phyloP scores from a whole-genome alignment of 37 sponge, comb jelly and placozoan species.

The Chondrilla cf. caribensis region DNA sequence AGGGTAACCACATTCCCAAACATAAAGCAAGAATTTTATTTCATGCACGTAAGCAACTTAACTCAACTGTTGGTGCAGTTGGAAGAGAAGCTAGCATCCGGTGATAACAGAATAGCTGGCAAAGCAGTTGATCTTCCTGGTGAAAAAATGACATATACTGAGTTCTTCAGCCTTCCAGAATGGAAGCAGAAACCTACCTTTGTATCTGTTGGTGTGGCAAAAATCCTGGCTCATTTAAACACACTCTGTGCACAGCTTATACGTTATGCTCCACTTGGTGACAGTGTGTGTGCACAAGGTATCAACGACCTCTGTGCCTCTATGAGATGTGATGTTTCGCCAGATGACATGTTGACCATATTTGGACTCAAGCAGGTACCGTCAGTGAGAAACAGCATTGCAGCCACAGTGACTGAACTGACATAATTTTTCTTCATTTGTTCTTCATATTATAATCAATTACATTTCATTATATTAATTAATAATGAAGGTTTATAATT shows the following conservation, averaged over 20 bases:
- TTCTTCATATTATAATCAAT: no score
- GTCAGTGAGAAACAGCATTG: no score
- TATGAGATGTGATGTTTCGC: no score
- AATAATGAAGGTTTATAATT: no score
- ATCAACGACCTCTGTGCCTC: background rate
- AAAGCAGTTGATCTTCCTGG: conserved; percentile 42
- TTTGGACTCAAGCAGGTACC: no score
- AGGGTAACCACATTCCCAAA: conserved; percentile 37
- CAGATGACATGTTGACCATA: no score
- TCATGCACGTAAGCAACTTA: conserved; percentile 42
- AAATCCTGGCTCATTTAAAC: conserved; percentile 31
- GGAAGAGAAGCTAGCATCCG: conserved; percentile 36
- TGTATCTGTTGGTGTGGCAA: background rate
- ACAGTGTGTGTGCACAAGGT: conserved; percentile 32
- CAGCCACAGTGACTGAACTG: background rate
- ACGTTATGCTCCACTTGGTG: conserved; percentile 62
- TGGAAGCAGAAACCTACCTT: conserved; percentile 29
- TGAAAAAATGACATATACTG: conserved; percentile 38
- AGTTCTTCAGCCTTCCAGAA: conserved; percentile 37
- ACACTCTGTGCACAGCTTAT: conserved; percentile 32
- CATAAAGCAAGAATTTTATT: background rate
- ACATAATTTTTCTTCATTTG: no score
- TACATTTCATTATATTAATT: no score
- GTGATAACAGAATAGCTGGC: background rate
- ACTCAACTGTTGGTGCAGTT: conserved; percentile 34